Base-by-base conservation (phyloP, 2,888 invertebrate genomes). In the Euzophera pinguis region DNA sequence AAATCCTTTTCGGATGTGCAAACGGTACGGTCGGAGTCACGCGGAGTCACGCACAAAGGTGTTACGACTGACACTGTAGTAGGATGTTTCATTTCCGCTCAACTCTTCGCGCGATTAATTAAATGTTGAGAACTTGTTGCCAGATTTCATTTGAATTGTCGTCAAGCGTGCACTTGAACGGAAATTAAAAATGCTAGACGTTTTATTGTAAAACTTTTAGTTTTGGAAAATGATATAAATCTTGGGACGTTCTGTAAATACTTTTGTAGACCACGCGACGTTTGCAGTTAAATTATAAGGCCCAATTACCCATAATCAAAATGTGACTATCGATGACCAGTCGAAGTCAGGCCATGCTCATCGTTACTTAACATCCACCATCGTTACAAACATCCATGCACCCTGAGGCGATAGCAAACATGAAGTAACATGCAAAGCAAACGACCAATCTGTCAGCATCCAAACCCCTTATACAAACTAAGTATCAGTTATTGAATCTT, bases 81-180 rank as follows among this genome's bases (percentile, higher is more conserved):
- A 67, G 67, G 70, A 71, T 76, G 73, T 79, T 82, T 84, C 75
- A 82, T 84, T 82, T 82, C 78, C 80, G 64, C 59, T 64, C 55
- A 60, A 67, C 69, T 73, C 71, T 71, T 71, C 61, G 61, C 60
- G 57, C 58, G 67, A 70, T 75, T 84, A 86, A 85, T 85, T 84
- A 84, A 84, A 84, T 78, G 75, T 82, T 80, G 67, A 60, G 69
- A 78, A 81, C 73, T 80, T 78, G 75, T 73, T 76, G 66, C 71
- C 73, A 73, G 77, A 77, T 79, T 82, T 78, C 74, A 78, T 82
- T 81, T 75, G 67, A 82, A 80, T 78, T 76, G 45, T 69, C 69
- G 65, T 73, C 75, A 78, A 75, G 67, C 67, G 67, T 59, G 63
- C 73, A 75, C 71, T 79, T 68, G 67, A 66, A 63, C 70, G 80